These are phyloP conservation scores for Acanthisitta chloris DNA, from an alignment of 2,113 vertebrate species.

Conservation along the genomic window DNA sequence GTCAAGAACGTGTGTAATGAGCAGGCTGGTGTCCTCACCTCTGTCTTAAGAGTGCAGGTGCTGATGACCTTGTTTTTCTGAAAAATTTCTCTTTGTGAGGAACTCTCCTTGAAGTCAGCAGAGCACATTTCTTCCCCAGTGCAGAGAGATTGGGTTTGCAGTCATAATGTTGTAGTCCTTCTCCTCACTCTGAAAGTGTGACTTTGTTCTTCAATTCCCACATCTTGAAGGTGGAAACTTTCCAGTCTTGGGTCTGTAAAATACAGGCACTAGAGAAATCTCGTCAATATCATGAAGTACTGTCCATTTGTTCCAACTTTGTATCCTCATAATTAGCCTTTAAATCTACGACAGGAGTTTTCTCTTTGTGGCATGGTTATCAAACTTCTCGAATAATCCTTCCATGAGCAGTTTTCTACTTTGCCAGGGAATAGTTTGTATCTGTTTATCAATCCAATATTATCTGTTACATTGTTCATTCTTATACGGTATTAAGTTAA, in stretches of 20 bases:
- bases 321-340: not conserved
- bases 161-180: fast-evolving
- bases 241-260: not conserved
- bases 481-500: not conserved
- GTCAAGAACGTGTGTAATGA: not conserved
- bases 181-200: not conserved
- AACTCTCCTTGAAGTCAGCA: not conserved
- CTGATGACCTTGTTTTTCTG: not conserved
- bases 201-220: not conserved
- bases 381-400: not conserved
- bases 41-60: not conserved
- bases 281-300: not conserved
- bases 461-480: not conserved
- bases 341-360: not conserved
- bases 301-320: not conserved
- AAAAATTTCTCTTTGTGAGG: not conserved
- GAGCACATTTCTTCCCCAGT: not conserved
- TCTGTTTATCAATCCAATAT: not conserved
- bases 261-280: not conserved
- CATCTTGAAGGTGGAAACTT: not conserved
- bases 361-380: not conserved
- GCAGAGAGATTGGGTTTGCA: not conserved
- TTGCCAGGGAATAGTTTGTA: not conserved
- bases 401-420: not conserved
- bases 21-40: not conserved